phyloP scores from a whole-genome alignment of 2,888 invertebrate species.

The Pyrocoelia pectoralis region DNA sequence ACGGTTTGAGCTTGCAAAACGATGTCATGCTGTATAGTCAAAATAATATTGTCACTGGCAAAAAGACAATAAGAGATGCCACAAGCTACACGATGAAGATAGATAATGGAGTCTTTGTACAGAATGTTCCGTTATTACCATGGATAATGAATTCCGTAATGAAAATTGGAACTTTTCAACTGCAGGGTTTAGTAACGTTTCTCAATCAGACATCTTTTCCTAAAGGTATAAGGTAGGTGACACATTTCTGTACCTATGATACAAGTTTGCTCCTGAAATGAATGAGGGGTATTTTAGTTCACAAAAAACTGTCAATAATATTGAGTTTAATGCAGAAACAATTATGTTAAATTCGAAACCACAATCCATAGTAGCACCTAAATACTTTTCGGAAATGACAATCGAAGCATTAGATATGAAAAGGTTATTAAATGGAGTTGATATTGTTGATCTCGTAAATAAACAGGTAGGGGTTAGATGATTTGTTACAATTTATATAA shows the following conservation, averaged over 20 bases:
- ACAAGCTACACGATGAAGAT: slow-evolving; percentile 51
- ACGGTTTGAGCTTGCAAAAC: slow-evolving; percentile 61
- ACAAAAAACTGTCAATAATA: slow-evolving; percentile 52
- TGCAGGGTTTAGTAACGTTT: slow-evolving; percentile 62
- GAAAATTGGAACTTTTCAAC: slow-evolving; percentile 53
- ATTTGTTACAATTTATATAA: background rate
- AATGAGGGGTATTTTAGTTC: slow-evolving; percentile 50
- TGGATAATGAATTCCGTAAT: slow-evolving; percentile 61
- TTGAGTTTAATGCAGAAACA: slow-evolving; percentile 51
- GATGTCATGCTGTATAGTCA: slow-evolving; percentile 63
- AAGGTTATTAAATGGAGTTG: slow-evolving; percentile 50
- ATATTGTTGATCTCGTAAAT: slow-evolving; percentile 48
- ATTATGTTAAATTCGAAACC: slow-evolving; percentile 54
- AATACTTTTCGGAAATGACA: slow-evolving; percentile 48
- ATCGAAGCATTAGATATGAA: slow-evolving; percentile 52
- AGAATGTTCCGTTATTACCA: slow-evolving; percentile 59
- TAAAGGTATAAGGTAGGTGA: slow-evolving; percentile 54
- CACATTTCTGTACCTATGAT: background rate
- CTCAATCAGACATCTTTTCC: slow-evolving; percentile 54
- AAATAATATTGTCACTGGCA: slow-evolving; percentile 59
- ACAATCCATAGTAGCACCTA: slow-evolving; percentile 58
- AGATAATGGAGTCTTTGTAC: slow-evolving; percentile 51
- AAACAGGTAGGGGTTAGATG: slow-evolving; percentile 48
- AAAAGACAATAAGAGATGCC: slow-evolving; percentile 57
- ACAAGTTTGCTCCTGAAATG: background rate